These are phyloP conservation scores for Pagetopsis macropterus DNA, from an alignment of 2,797 vertebrate species.

Conservation along the genomic window DNA sequence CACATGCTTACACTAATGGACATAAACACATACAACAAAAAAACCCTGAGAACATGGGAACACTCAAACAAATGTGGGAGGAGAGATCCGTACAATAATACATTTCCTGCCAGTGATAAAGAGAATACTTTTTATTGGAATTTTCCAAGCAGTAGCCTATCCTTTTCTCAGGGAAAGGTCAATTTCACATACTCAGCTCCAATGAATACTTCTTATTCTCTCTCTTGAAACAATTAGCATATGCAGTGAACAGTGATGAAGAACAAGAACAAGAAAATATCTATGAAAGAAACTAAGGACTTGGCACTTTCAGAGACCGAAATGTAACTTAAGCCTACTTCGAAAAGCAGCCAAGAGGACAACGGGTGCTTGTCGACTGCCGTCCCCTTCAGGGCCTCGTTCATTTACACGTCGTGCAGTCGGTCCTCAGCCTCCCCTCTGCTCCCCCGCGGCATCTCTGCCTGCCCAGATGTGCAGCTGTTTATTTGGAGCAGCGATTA, in stretches of 20 bases:
- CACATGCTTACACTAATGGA: constrained; percentile 64
- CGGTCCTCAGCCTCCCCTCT: constrained; percentile 64
- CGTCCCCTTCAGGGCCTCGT: constrained; percentile 70
- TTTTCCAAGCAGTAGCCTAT: neutral
- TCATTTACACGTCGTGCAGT: constrained; percentile 69
- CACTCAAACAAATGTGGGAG: constrained; percentile 45
- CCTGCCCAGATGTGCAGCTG: constrained; percentile 79
- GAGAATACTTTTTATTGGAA: neutral
- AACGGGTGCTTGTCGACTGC: constrained; percentile 66
- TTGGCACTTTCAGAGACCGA: constrained; percentile 40
- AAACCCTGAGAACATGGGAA: constrained; percentile 60
- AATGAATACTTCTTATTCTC: neutral
- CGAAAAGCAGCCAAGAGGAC: constrained; percentile 65
- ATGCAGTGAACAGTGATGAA: constrained; percentile 26
- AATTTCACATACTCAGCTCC: neutral
- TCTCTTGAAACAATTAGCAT: constrained; percentile 25
- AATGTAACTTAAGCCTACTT: constrained; percentile 58
- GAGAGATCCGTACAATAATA: constrained; percentile 26
- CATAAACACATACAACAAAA: constrained; percentile 55
- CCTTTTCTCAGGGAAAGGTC: constrained; percentile 10
- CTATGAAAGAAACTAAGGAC: constrained; percentile 9
- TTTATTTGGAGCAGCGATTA: constrained; percentile 64
- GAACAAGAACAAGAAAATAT: constrained; percentile 19
- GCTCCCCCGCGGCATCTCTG: constrained; percentile 62
- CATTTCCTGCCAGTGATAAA: constrained; percentile 26